Conservation (phyloP, 2,797 vertebrate species). For the Synaphobranchus kaupii region DNA sequence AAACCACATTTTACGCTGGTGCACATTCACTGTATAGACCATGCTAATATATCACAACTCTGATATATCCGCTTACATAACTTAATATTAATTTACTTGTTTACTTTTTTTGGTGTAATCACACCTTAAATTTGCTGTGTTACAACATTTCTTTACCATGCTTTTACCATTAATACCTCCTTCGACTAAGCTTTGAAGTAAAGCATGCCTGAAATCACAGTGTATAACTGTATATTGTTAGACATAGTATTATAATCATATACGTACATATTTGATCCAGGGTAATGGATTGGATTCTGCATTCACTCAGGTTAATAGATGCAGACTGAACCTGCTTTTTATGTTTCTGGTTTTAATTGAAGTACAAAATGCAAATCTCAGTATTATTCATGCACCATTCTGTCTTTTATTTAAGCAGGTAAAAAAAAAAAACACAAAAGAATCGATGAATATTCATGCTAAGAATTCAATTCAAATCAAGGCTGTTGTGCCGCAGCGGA, state of each 20-base stretch:
- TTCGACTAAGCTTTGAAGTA: neutral
- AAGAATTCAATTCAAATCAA: slow-evolving; percentile 11
- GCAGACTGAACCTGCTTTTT: neutral
- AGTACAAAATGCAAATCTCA: neutral
- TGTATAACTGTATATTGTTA: neutral
- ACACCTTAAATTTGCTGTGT: neutral
- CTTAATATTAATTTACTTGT: too few relatives aligned
- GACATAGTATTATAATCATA: neutral
- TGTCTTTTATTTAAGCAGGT: neutral
- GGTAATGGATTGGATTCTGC: neutral
- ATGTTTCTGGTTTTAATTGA: neutral
- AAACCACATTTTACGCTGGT: too few relatives aligned
- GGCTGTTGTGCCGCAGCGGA: slow-evolving; percentile 2
- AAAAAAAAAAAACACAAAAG: neutral
- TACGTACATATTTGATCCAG: neutral
- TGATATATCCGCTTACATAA: too few relatives aligned
- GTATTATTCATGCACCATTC: neutral
- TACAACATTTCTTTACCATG: neutral
- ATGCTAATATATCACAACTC: too few relatives aligned
- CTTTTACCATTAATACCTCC: neutral
- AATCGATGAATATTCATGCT: neutral
- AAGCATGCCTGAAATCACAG: neutral
- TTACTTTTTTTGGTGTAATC: too few relatives aligned
- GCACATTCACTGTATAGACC: too few relatives aligned
- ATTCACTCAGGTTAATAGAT: slow-evolving; percentile 3